Percentiles rank a stretch among this genome's conserved stretches.
Conservation (phyloP, 2,888 invertebrate species). For the Griposia aprilina region DNA sequence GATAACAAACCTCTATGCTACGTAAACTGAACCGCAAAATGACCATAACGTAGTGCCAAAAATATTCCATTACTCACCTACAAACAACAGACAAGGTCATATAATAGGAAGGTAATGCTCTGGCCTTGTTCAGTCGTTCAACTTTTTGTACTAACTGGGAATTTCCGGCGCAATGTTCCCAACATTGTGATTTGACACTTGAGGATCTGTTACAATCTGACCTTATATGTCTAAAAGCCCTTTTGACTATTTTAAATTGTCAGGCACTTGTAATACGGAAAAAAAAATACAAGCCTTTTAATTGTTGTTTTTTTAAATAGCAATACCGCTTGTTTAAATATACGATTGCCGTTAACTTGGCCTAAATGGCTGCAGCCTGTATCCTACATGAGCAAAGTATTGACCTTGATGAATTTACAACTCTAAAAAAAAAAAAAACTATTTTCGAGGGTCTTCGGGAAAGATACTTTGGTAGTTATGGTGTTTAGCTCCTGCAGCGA, state of each 20-base stretch:
- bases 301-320: not conserved
- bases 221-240: constrained; percentile 4
- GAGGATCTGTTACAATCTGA: constrained; percentile 30
- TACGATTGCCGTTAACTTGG: not conserved
- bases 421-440: not conserved
- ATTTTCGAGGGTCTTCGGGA: not conserved
- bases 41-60: constrained; percentile 21
- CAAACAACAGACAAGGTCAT: constrained; percentile 68
- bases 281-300: too few species aligned
- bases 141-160: constrained; percentile 67
- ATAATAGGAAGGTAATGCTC: constrained; percentile 70
- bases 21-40: constrained; percentile 17
- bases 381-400: not conserved
- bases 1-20: constrained; percentile 19
- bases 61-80: constrained; percentile 55
- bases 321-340: not conserved
- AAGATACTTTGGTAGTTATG: not conserved
- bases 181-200: constrained; percentile 39
- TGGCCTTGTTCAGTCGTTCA: constrained; percentile 74
- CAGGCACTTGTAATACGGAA: not conserved
- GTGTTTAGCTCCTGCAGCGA: not conserved
- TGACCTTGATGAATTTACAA: not conserved
- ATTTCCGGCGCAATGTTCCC: constrained; percentile 28
- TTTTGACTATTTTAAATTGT: not conserved
- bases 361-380: not conserved